Percentiles rank a stretch among this genome's conserved stretches.
These are phyloP conservation scores for Agrochola macilenta DNA, from an alignment of 2,888 invertebrate species.

Conservation along the genomic window DNA sequence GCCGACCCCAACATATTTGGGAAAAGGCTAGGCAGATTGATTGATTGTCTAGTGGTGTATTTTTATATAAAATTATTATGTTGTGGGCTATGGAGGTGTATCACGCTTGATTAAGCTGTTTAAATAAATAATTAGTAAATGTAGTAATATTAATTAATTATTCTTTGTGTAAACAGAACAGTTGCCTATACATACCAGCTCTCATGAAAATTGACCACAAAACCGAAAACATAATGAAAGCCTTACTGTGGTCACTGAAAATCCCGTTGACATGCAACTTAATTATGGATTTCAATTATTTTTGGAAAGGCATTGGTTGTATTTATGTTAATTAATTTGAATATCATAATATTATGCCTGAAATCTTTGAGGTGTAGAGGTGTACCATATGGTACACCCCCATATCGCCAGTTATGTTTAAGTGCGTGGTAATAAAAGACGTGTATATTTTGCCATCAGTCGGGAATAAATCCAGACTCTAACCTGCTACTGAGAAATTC, in stretches of 20 bases:
- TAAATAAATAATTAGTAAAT: not conserved
- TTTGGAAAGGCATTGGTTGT: not conserved
- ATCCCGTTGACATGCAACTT: constrained; percentile 9
- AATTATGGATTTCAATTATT: constrained; percentile 30
- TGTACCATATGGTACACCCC: not conserved
- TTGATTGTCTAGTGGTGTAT: no score
- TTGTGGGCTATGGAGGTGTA: not conserved
- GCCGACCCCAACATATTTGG: no score
- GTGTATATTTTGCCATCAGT: no score
- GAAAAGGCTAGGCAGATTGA: no score
- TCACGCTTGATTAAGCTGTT: not conserved
- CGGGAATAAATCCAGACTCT: not conserved
- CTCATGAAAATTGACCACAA: constrained; percentile 4
- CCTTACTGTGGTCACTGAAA: not conserved
- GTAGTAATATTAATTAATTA: constrained; percentile 1
- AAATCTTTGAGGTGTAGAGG: not conserved
- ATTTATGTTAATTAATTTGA: not conserved
- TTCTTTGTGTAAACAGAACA: constrained; percentile 8
- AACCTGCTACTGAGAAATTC: not conserved
- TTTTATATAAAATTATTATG: not conserved
- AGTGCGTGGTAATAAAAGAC: not conserved
- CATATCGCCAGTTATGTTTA: not conserved
- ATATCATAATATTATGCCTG: not conserved
- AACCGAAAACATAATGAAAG: constrained; percentile 17
- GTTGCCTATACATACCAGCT: not conserved